A percentile compares a stretch with the other conserved stretches of the same genome.
Conservation (phyloP, 2,797 vertebrate genomes). For the Hoplostethus atlanticus region DNA sequence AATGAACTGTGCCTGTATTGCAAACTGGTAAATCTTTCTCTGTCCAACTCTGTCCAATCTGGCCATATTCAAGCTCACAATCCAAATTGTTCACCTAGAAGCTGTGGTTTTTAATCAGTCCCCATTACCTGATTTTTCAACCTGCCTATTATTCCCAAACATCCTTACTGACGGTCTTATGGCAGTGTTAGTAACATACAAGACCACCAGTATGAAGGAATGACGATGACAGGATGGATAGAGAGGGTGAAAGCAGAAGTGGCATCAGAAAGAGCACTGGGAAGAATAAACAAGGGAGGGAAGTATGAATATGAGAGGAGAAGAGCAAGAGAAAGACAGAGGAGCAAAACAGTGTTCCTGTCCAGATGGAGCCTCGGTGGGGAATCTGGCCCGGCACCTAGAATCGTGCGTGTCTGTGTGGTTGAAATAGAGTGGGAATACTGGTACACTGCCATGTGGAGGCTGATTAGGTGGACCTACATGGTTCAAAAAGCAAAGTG, state of each 20-base stretch:
- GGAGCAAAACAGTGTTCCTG: constrained; percentile 69
- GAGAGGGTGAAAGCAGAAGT: no score
- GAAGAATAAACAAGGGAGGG: constrained; percentile 12
- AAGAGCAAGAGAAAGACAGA: constrained; percentile 64
- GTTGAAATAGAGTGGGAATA: constrained; percentile 21
- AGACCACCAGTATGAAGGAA: constrained; percentile 34
- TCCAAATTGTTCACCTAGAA: no score
- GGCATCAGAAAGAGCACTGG: neutral
- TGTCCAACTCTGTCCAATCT: no score
- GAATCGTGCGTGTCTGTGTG: constrained; percentile 18
- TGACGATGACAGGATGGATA: no score
- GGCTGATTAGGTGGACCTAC: constrained; percentile 64
- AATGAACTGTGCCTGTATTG: no score
- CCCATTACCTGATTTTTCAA: no score
- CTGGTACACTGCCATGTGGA: constrained; percentile 56
- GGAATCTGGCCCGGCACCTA: constrained; percentile 50
- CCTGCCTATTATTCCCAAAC: no score
- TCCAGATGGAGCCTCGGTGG: constrained; percentile 80
- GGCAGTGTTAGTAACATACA: neutral
- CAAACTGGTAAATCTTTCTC: no score
- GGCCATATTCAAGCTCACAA: no score
- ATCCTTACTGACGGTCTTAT: no score
- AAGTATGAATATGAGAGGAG: constrained; percentile 40
- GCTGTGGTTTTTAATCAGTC: no score
- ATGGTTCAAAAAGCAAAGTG: constrained; percentile 46